A percentile compares a stretch with the other conserved stretches of the same genome.
phyloP scores from a whole-genome alignment of 2,113 vertebrate genomes.

The Rhinopomastus cyanomelas region DNA sequence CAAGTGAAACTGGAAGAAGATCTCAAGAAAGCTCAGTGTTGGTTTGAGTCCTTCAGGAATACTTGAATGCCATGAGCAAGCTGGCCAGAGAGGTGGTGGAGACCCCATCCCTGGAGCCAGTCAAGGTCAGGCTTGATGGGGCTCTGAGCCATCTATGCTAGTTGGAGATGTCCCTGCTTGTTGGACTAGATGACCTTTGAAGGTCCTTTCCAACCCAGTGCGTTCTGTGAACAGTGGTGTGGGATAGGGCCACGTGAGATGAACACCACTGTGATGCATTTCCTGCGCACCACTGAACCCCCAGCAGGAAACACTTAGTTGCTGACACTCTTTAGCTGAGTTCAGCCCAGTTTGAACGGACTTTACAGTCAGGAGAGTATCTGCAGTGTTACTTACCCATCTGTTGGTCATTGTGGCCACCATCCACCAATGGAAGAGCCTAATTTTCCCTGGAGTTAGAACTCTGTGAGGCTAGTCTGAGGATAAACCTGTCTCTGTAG shows the following conservation, averaged over 20 bases:
- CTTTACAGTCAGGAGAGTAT: background rate
- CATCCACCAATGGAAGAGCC: background rate
- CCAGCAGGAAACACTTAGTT: background rate
- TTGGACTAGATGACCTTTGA: no score
- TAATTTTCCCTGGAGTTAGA: background rate
- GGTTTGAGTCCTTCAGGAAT: background rate
- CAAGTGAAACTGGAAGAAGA: background rate
- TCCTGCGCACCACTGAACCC: background rate
- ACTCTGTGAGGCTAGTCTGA: background rate
- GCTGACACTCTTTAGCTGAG: background rate
- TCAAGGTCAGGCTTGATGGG: no score
- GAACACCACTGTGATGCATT: background rate
- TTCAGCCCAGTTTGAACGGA: background rate
- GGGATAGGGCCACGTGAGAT: background rate
- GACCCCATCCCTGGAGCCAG: no score
- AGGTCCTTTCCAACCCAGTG: no score
- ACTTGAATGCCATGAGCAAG: background rate
- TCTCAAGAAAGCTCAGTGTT: background rate
- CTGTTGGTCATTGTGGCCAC: background rate
- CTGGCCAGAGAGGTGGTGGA: no score
- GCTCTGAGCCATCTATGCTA: no score
- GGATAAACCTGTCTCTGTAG: background rate
- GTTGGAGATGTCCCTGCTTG: no score
- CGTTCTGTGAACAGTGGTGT: background rate
- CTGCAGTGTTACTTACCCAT: background rate